phyloP scores from a whole-genome alignment of 2,888 invertebrate species.

The Caenorhabditis sp. region DNA sequence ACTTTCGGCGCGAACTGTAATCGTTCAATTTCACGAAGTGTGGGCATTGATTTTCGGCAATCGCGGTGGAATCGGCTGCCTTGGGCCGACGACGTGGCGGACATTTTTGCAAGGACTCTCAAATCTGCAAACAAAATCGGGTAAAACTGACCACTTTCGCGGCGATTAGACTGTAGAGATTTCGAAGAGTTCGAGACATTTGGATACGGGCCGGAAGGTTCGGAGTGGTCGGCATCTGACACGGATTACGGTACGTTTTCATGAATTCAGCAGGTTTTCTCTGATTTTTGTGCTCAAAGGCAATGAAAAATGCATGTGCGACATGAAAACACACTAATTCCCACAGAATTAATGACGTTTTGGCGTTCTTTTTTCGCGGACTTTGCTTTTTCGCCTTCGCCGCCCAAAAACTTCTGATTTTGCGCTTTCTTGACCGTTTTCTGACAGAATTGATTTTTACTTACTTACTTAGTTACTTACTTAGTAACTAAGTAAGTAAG shows the following conservation, averaged over 20 bases:
- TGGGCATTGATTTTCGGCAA: constrained; percentile 52
- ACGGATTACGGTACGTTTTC: background rate
- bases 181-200: constrained; percentile 55
- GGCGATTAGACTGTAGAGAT: constrained; percentile 62
- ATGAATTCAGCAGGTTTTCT: too few relatives aligned
- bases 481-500: too few relatives aligned
- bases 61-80: constrained; percentile 29
- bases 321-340: too few relatives aligned
- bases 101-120: background rate
- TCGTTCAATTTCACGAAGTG: constrained; percentile 37
- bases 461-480: too few relatives aligned
- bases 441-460: too few relatives aligned
- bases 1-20: constrained; percentile 27
- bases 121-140: background rate
- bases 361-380: too few relatives aligned
- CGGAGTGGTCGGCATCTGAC: constrained; percentile 66
- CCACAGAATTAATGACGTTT: too few relatives aligned
- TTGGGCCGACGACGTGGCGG: constrained; percentile 22
- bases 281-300: too few relatives aligned
- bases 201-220: constrained; percentile 56
- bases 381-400: too few relatives aligned
- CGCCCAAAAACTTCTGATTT: too few relatives aligned
- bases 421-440: too few relatives aligned
- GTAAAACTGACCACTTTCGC: constrained; percentile 68
- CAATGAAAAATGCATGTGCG: too few relatives aligned